Base-by-base conservation (phyloP, 2,888 invertebrate genomes). In the Lasioglossum leucozonium region DNA sequence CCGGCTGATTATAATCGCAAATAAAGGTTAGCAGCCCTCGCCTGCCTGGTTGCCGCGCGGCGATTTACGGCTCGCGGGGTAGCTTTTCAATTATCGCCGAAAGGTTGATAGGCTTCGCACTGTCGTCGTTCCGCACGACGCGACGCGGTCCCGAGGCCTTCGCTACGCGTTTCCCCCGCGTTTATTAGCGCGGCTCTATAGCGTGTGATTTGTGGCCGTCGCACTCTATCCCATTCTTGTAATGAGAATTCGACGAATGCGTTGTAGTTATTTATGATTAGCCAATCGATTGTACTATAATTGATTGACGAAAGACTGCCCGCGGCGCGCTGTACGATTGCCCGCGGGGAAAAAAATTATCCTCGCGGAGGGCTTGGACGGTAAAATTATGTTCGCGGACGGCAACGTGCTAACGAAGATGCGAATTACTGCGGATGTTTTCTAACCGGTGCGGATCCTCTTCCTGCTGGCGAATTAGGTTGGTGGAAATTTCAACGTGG, bases 21-120 rank as follows among this genome's bases (percentile, higher is more conserved):
- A 47, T 75, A 84, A 83, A 84, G 84, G 78, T 84, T 78, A 65
- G 8, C 69, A 34, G 69, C 62, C 47, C 47, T 40, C 37, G 75
- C 78, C 77, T n/a, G n/a, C n/a, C n/a, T n/a, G n/a, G 84, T 84
- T 71, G 73, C 69, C 47, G 26, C 51, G 71, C 51, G 58, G 22
- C 47, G 34, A 82, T 77, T 75, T 71, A 44, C 69, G 26, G 44
- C 26, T 26, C 13, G 42, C 40, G 37, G 74, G 83, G 83, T 77
- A 34, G 84, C 37, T 78, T 83, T 83, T 83, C 84, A 83, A 84
- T 84, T 78, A 78, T 55, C 58, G 58, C 40, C 37, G 55, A 79
- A 79, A 79, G 73, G 79, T 79, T 58, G 73, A 65, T 42, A n/a
- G 62, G 62, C 34, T 34, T 47, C 30, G 30, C 69, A 22, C 77